Evolutionary conservation across 2,113 vertebrate species (phyloP).

Genomic region (Donacobius atricapilla): DNA sequence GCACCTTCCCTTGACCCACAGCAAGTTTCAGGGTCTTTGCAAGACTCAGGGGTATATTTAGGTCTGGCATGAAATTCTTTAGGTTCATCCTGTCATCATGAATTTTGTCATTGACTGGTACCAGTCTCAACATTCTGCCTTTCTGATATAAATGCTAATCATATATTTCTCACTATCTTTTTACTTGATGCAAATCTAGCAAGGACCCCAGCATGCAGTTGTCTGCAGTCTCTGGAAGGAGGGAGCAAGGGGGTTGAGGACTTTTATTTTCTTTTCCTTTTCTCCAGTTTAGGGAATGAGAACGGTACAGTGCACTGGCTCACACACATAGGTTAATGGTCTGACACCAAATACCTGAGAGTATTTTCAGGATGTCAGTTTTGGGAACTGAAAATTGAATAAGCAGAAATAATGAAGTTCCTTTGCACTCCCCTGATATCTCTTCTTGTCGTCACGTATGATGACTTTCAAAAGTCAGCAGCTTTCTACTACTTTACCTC

Average conservation of each 20-base stretch:
- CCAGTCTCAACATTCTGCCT: neutral
- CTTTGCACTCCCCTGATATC: neutral
- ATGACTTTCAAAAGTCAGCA: constrained; percentile 36
- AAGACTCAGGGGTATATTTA: neutral
- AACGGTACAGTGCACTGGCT: neutral
- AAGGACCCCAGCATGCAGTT: neutral
- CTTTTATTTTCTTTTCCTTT: neutral
- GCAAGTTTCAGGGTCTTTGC: neutral
- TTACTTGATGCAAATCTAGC: neutral
- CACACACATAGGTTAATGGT: constrained; percentile 24
- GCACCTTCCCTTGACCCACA: neutral
- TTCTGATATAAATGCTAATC: constrained; percentile 19
- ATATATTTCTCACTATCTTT: neutral
- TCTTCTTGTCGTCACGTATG: neutral
- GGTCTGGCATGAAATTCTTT: neutral
- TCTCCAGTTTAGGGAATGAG: neutral
- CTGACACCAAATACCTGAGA: constrained; percentile 40
- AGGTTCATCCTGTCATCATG: neutral
- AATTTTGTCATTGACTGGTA: neutral
- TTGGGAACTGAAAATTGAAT: constrained; percentile 38
- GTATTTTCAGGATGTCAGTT: neutral
- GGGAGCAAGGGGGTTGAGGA: neutral
- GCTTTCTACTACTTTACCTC: neutral
- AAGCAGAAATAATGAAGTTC: constrained; percentile 26
- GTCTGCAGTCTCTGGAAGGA: neutral